phyloP scores from a whole-genome alignment of 2,888 invertebrate species.

The Electrophaes corylata region DNA sequence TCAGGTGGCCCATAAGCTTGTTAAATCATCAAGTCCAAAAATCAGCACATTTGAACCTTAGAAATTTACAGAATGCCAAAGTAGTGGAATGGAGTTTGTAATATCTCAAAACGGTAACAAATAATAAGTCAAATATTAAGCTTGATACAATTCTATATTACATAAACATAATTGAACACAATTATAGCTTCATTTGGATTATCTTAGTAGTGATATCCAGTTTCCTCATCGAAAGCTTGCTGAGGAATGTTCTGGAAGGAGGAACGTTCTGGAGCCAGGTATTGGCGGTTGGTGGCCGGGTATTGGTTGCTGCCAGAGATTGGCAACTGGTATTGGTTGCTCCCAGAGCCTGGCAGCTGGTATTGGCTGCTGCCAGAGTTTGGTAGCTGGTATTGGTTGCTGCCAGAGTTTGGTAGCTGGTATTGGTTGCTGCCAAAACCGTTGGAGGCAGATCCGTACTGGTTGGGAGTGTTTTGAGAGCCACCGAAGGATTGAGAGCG shows the following conservation, averaged over 20 bases:
- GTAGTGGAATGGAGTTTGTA: too few relatives aligned
- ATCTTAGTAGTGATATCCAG: slow-evolving; percentile 70
- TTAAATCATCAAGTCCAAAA: too few relatives aligned
- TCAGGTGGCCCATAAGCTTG: too few relatives aligned
- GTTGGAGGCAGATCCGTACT: slow-evolving; percentile 46
- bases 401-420: slow-evolving; percentile 30
- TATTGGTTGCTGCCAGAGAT: too few relatives aligned
- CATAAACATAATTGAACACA: slow-evolving; percentile 42
- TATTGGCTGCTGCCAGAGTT: slow-evolving; percentile 40
- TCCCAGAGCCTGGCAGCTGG: too few relatives aligned
- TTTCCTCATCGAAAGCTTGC: slow-evolving; percentile 71
- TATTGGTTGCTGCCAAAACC: slow-evolving; percentile 33
- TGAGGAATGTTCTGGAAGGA: slow-evolving; percentile 54
- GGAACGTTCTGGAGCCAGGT: neutral
- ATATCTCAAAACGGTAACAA: too few relatives aligned
- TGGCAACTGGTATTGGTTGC: slow-evolving; percentile 63
- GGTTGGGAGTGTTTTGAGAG: slow-evolving; percentile 45
- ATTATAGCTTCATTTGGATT: slow-evolving; percentile 21
- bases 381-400: slow-evolving; percentile 48
- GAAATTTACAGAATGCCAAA: too few relatives aligned
- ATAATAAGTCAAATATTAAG: neutral
- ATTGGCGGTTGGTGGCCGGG: slow-evolving; percentile 56
- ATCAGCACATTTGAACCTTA: too few relatives aligned
- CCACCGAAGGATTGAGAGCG: slow-evolving; percentile 26
- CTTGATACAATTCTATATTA: slow-evolving; percentile 45